Evolutionary conservation across 2,113 vertebrate species (phyloP).

Genomic region (Hippocampus guttulatus): DNA sequence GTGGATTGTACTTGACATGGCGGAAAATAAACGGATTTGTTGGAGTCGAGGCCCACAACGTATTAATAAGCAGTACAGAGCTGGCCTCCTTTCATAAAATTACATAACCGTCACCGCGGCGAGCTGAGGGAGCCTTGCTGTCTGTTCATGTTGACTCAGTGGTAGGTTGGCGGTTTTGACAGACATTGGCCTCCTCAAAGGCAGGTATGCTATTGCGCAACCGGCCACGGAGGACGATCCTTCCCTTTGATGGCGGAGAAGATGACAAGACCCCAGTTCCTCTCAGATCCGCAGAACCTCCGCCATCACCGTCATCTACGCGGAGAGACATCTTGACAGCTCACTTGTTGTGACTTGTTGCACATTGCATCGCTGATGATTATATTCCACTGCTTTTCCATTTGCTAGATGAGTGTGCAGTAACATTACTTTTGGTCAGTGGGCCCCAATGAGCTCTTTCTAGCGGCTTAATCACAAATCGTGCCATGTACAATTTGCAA

Average conservation of each 20-base stretch:
- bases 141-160: conserved; percentile 7
- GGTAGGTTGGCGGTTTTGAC: conserved; percentile 22
- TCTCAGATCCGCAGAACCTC: conserved; percentile 30
- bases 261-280: conserved; percentile 28
- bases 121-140: conserved; percentile 21
- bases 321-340: conserved; percentile 12
- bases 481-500: conserved; percentile 13
- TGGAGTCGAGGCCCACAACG: too few relatives aligned
- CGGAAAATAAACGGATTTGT: too few relatives aligned
- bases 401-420: not conserved
- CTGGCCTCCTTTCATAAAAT: conserved; percentile 37
- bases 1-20: too few relatives aligned
- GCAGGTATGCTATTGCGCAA: conserved; percentile 24
- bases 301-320: conserved; percentile 16
- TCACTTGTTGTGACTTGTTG: conserved; percentile 29
- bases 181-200: conserved; percentile 18
- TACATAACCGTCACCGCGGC: conserved; percentile 24
- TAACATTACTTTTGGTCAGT: conserved; percentile 5
- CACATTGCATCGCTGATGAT: not conserved
- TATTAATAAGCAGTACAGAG: conserved; percentile 4
- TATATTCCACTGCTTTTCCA: not conserved
- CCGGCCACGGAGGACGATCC: conserved; percentile 12
- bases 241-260: conserved; percentile 37
- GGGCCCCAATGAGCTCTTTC: conserved; percentile 2
- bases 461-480: conserved; percentile 4